phyloP scores from a whole-genome alignment of 2,888 invertebrate genomes.

The Agriotes lineatus region DNA sequence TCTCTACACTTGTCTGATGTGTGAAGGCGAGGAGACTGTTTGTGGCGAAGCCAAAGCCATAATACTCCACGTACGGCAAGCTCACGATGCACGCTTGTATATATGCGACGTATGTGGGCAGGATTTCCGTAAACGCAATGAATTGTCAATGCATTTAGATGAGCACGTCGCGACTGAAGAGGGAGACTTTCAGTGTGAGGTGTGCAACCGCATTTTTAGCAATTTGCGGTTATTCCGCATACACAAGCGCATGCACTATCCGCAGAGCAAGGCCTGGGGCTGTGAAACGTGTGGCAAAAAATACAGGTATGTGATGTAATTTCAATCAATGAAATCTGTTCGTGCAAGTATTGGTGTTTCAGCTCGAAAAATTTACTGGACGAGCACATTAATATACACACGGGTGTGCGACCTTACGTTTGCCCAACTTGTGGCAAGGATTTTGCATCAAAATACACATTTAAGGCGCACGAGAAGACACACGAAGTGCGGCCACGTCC shows the following conservation, averaged over 20 bases:
- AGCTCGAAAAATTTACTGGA: slow-evolving; percentile 76
- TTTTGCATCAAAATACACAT: slow-evolving; percentile 84
- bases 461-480: slow-evolving; percentile 81
- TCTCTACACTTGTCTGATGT: slow-evolving; percentile 71
- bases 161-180: slow-evolving; percentile 73
- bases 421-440: slow-evolving; percentile 78
- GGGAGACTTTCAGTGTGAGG: slow-evolving; percentile 75
- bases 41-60: slow-evolving; percentile 72
- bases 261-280: slow-evolving; percentile 72
- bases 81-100: slow-evolving; percentile 75
- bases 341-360: neutral
- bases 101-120: slow-evolving; percentile 79
- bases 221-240: slow-evolving; percentile 73
- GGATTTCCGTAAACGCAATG: slow-evolving; percentile 74
- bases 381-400: slow-evolving; percentile 81
- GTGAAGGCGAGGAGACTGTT: slow-evolving; percentile 64
- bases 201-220: slow-evolving; percentile 73
- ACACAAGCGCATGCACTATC: slow-evolving; percentile 76
- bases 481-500: slow-evolving; percentile 78
- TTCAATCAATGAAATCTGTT: neutral
- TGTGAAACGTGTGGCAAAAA: slow-evolving; percentile 77
- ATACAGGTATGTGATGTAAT: slow-evolving; percentile 67
- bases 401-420: slow-evolving; percentile 75
- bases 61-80: slow-evolving; percentile 72
- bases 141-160: slow-evolving; percentile 75